Conservation (phyloP, 1,140 invertebrate species). For the Cydia fagiglandana region DNA sequence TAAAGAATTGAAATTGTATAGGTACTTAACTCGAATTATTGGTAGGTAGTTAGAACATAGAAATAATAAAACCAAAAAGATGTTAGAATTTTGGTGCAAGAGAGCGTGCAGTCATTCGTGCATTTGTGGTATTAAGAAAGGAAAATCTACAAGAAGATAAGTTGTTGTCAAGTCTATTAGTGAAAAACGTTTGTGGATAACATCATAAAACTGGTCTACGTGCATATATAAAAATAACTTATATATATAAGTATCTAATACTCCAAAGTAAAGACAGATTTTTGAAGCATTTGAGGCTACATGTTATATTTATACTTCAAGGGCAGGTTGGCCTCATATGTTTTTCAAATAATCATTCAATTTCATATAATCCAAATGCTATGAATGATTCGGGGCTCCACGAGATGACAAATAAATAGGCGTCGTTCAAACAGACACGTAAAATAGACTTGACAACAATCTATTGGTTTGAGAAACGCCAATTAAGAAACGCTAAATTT, state of each 20-base stretch:
- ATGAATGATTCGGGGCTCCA: not conserved
- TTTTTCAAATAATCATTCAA: no score
- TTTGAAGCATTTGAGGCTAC: not conserved
- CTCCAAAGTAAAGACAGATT: not conserved
- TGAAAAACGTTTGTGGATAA: not conserved
- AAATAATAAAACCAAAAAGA: not conserved
- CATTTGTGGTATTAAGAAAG: conserved; percentile 3
- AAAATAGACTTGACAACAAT: conserved; percentile 20
- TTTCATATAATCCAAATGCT: no score
- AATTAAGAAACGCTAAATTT: not conserved
- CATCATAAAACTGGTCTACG: not conserved
- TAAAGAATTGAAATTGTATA: not conserved
- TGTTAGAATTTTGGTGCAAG: conserved; percentile 9
- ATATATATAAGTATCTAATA: not conserved
- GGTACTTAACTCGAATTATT: not conserved
- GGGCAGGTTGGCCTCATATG: no score
- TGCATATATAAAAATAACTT: not conserved
- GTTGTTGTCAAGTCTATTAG: conserved; percentile 7
- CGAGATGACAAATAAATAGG: not conserved
- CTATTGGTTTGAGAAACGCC: not conserved
- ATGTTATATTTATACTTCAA: no score
- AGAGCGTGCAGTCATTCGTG: conserved; percentile 22
- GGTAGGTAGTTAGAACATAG: not conserved
- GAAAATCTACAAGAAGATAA: not conserved
- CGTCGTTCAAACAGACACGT: no score